Evolutionary conservation across 2,888 invertebrate genomes (phyloP), one percentile per base, ranked within the genome.

Genomic region (Alviniconcha strummeri): DNA sequence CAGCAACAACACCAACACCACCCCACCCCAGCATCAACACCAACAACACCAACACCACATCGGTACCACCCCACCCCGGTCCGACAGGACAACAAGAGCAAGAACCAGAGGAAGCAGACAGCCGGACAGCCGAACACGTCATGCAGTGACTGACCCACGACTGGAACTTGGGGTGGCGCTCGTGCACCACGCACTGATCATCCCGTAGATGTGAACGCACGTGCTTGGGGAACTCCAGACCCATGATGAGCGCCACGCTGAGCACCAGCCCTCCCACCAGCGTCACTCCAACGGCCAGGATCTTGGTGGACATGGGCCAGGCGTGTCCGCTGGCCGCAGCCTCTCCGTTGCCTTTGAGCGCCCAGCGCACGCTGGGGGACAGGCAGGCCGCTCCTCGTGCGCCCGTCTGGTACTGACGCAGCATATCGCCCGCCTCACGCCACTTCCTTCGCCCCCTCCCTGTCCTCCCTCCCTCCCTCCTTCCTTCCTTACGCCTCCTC

Each of bases 171-270:
- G 67, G 55, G 80, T 90, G 90, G 5, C 86, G 82, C 5, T 84
- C 72, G 76, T 85, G 82, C 11, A 89, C 77, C n/a, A 90, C 88
- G 77, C 91, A 91, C 85, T 88, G 86, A 80, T 87, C 88, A 7
- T 88, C 87, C 3, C 86, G 81, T 72, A 88, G 88, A 84, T 89
- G 88, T 64, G 85, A 78, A n/a, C 86, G 85, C 52, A 91, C 89
- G 85, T 89, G 89, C 64, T 87, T 86, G 36, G 91, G 91, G 83
- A 91, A 91, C 85, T 90, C 89, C 60, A 91, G 83, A 0, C 91
- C 91, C 84, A 91, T 89, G 83, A 91, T 91, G 57, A 91, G 87
- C 9, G 89, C 89, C 7, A 91, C 85, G 6, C 90, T 83, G 72
- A 91, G 85, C 11, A 90, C 80, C 11, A 91, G 84, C 17, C 88